phyloP scores from a whole-genome alignment of 2,113 vertebrate genomes.

The Platycercus adscitus region DNA sequence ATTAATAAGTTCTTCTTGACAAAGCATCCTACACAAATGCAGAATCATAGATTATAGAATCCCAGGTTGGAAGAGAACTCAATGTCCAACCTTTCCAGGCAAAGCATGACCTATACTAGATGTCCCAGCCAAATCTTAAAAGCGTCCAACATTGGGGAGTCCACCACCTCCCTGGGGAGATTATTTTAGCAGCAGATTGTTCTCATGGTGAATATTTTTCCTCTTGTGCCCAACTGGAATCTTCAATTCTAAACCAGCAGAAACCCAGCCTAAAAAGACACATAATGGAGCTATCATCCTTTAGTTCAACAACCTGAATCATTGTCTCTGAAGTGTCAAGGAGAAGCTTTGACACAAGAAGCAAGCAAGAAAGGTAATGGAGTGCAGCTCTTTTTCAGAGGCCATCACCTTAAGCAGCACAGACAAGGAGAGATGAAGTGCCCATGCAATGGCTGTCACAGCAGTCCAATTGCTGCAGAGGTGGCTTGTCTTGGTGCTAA shows the following conservation, averaged over 20 bases:
- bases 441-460: rapidly evolving
- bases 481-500: neutral
- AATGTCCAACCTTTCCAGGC: neutral
- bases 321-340: neutral
- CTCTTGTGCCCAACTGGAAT: neutral
- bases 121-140: neutral
- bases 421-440: neutral
- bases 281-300: neutral
- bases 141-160: neutral
- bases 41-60: neutral
- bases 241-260: neutral
- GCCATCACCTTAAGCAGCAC: rapidly evolving
- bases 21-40: neutral
- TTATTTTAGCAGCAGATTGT: neutral
- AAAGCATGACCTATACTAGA: neutral
- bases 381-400: rapidly evolving
- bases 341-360: neutral
- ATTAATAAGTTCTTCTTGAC: neutral
- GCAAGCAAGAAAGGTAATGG: neutral
- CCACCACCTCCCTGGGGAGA: neutral
- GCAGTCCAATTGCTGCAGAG: neutral
- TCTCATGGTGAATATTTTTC: neutral
- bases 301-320: neutral
- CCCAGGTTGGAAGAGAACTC: neutral
- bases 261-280: neutral